These are phyloP conservation scores for Fregetta grallaria DNA, from an alignment of 2,113 vertebrate genomes.

Conservation along the genomic window DNA sequence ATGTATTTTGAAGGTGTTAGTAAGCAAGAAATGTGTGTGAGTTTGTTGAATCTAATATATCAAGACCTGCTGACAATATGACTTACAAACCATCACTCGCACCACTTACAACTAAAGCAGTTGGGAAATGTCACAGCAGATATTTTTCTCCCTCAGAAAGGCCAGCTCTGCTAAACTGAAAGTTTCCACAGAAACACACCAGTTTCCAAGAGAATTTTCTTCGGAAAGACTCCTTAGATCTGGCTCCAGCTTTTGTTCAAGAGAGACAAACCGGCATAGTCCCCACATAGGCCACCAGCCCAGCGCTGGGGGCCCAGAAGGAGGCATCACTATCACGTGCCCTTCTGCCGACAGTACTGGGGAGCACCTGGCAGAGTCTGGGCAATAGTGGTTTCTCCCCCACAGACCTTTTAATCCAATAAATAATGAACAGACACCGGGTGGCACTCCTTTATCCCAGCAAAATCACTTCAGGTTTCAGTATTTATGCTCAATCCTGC, in stretches of 20 bases:
- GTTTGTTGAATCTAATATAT: not conserved
- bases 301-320: not conserved
- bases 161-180: not conserved
- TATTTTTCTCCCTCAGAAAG: not conserved
- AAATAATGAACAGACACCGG: not conserved
- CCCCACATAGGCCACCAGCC: accelerated
- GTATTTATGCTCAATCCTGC: not conserved
- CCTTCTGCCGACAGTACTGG: not conserved
- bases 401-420: not conserved
- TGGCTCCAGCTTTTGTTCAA: not conserved
- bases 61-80: not conserved
- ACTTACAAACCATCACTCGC: not conserved
- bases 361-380: not conserved
- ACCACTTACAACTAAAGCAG: not conserved
- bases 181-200: not conserved
- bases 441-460: not conserved
- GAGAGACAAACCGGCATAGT: accelerated
- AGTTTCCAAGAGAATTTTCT: not conserved
- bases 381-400: not conserved
- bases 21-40: not conserved
- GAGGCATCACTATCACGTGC: accelerated
- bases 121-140: not conserved
- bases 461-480: not conserved
- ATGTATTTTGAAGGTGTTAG: not conserved
- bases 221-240: not conserved